A percentile compares a stretch with the other conserved stretches of the same genome.
Conservation (phyloP, 2,888 invertebrate species). For the Synergus umbraculus region DNA sequence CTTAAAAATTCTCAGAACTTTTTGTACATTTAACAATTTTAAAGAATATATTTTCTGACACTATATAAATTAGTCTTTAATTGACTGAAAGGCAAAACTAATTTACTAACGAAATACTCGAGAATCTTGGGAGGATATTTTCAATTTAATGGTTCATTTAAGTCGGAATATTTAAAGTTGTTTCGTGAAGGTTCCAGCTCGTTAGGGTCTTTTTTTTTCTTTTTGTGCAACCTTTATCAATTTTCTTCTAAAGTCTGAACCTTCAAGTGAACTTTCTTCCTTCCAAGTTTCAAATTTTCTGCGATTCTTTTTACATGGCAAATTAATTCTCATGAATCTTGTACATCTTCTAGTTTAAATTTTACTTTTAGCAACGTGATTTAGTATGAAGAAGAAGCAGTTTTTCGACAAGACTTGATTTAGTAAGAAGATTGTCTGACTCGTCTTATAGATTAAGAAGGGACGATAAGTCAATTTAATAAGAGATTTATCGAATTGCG, state of each 20-base stretch:
- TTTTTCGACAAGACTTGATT: conserved; percentile 9
- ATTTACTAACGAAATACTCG: neutral
- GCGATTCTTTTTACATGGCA: neutral
- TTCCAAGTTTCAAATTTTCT: neutral
- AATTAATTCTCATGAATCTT: neutral
- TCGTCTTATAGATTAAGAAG: neutral
- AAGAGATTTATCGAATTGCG: conserved; percentile 32
- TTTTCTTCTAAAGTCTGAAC: neutral
- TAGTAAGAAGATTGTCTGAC: conserved; percentile 25
- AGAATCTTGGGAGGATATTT: no score
- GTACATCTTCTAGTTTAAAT: neutral
- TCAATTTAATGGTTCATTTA: conserved; percentile 1
- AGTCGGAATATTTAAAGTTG: neutral
- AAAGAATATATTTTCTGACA: neutral
- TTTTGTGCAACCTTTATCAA: neutral
- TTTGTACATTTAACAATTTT: neutral
- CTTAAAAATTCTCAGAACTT: neutral
- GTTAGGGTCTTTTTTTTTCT: neutral
- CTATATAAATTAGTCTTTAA: neutral
- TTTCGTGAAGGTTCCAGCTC: neutral
- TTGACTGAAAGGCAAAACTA: neutral
- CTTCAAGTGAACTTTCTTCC: neutral
- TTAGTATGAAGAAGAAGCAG: neutral
- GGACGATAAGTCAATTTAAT: conserved; percentile 19
- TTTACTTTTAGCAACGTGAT: neutral